phyloP scores from a whole-genome alignment of 2,797 vertebrate species.

The Oreonectes daqikongensis region DNA sequence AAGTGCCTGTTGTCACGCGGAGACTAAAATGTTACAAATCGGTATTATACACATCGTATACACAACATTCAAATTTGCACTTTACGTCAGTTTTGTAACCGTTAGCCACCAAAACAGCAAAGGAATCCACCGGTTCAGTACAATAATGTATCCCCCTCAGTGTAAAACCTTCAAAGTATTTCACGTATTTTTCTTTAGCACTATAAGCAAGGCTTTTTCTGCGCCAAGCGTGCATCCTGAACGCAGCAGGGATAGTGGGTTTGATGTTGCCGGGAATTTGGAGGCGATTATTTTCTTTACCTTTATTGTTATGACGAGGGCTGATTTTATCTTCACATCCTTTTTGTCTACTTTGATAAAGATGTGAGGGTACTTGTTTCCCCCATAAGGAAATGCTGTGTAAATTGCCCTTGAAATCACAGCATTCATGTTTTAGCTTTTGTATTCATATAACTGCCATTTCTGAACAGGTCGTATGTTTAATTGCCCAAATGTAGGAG shows the following conservation, averaged over 20 bases:
- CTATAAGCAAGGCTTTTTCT: slow-evolving; percentile 74
- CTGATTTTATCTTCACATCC: slow-evolving; percentile 61
- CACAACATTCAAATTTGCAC: slow-evolving; percentile 52
- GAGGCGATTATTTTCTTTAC: slow-evolving; percentile 62
- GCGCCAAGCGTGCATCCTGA: slow-evolving; percentile 66
- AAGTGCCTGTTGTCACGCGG: slow-evolving; percentile 56
- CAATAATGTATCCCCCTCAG: slow-evolving; percentile 41
- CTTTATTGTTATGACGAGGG: slow-evolving; percentile 61
- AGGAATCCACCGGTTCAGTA: slow-evolving; percentile 30
- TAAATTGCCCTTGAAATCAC: slow-evolving; percentile 33
- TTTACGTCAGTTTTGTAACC: slow-evolving; percentile 9
- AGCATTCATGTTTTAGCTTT: background rate
- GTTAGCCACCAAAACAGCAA: slow-evolving; percentile 37
- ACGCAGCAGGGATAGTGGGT: slow-evolving; percentile 54
- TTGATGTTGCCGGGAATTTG: slow-evolving; percentile 61
- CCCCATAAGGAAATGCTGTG: background rate
- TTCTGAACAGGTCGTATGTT: background rate
- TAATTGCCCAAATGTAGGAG: background rate
- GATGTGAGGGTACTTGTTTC: slow-evolving; percentile 18
- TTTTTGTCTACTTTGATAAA: slow-evolving; percentile 54
- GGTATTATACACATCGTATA: slow-evolving; percentile 48
- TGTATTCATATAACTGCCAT: no score
- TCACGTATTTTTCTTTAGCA: slow-evolving; percentile 60
- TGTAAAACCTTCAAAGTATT: slow-evolving; percentile 56
- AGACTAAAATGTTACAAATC: slow-evolving; percentile 58